Base-by-base conservation (phyloP, 2,113 vertebrate genomes). In the Xiphophorus couchianus region DNA sequence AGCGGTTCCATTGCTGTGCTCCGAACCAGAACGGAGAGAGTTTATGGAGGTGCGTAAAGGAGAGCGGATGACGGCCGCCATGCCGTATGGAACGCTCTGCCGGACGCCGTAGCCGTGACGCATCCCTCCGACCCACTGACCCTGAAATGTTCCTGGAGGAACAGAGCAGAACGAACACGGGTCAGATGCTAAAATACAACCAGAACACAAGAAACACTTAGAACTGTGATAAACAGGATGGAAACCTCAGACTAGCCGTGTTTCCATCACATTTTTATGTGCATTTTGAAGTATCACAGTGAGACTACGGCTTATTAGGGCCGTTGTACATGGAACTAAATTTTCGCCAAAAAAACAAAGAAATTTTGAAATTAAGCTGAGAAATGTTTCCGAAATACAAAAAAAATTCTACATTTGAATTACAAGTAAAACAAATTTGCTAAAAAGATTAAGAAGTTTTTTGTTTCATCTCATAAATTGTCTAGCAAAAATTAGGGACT, bases 11-110 rank as follows among this genome's bases (percentile, higher is more conserved):
- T 99, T 99, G 92, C 96, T 98, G 94, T 99, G 97, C 92, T 99
- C 98, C 5, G 97, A 98, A 86, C 97, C 96, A 6, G 97, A 99
- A 90, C 97, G 97, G 83, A 99, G 95, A 48, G 98, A 99, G 95
- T 99, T 99, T 96, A 99, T 99, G 88, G 98, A 99, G 2, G 97
- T 98, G 84, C 97, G 97, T 86, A 99, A 94, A 13, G 98, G 97
- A 37, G 98, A 99, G 90, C 98, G 95, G 92, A 99, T 99, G 92
- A 99, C 96, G 2, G 98, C 97, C 13, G 98, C 98, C 96, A 98
- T 99, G 91, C 97, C 97, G 3, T 99, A 99, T 17, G 98, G 98
- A 76, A 99, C 98, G 9, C 98, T 99, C 94, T 99, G 97, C 60
- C 98, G 96, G 37, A 99, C 94, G 0, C 98, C 98, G 1, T 99